phyloP scores from a whole-genome alignment of 1,140 invertebrate species.

The Eupeodes corollae region DNA sequence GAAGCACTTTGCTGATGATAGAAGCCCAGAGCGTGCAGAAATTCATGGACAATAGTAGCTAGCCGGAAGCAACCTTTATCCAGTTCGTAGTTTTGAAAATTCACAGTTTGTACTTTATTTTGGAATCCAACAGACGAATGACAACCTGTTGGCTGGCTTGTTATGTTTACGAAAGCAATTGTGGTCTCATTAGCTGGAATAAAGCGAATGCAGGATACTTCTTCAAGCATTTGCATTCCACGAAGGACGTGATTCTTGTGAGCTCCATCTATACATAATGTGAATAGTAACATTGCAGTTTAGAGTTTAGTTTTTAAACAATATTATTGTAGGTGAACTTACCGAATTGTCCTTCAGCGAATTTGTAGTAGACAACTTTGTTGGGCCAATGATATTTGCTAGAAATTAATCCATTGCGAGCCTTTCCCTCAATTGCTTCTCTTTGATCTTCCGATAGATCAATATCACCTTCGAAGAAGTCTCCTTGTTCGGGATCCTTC shows the following conservation, averaged over 20 bases:
- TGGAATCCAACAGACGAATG: constrained; percentile 40
- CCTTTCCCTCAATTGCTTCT: constrained; percentile 23
- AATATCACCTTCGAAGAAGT: constrained; percentile 39
- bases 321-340: not conserved
- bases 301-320: too few relatives aligned
- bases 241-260: constrained; percentile 18
- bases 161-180: constrained; percentile 25
- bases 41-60: constrained; percentile 52
- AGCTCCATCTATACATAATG: constrained; percentile 9
- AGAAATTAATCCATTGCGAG: too few relatives aligned
- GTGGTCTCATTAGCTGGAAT: constrained; percentile 2
- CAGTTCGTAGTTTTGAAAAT: constrained; percentile 23
- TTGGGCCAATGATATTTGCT: constrained; percentile 39
- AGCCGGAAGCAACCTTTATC: constrained; percentile 28
- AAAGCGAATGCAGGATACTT: constrained; percentile 9
- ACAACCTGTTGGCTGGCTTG: constrained; percentile 39
- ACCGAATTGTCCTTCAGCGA: constrained; percentile 28
- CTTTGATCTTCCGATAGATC: constrained; percentile 33
- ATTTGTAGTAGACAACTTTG: constrained; percentile 47
- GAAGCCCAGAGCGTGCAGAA: constrained; percentile 56
- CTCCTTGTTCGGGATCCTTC: constrained; percentile 32
- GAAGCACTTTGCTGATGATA: constrained; percentile 60
- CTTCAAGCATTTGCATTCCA: constrained; percentile 21
- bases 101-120: constrained; percentile 38
- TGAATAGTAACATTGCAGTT: constrained; percentile 1